These are phyloP conservation scores for Heterodera filipjevi DNA, from an alignment of 2,888 invertebrate species.

Conservation along the genomic window DNA sequence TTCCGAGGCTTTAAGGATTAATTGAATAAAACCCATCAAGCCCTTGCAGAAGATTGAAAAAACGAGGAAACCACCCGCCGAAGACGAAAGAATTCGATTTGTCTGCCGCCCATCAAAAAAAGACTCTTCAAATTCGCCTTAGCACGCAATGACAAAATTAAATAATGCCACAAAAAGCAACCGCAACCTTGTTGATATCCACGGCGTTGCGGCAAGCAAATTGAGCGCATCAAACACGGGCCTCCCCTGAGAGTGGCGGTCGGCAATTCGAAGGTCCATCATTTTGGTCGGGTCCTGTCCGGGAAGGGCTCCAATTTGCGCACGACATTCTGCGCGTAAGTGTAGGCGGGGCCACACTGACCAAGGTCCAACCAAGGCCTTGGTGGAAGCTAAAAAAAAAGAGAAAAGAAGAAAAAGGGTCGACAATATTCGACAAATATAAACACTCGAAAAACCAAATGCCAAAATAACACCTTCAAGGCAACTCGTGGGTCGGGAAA, in stretches of 20 bases:
- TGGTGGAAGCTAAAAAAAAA: conserved; percentile 52
- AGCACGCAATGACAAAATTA: no score
- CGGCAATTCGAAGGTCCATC: neutral
- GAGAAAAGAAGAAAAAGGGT: no score
- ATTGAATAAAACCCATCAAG: no score
- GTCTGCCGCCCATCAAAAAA: no score
- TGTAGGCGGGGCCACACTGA: conserved; percentile 55
- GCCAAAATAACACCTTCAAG: conserved; percentile 51
- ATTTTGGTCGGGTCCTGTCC: conserved; percentile 32
- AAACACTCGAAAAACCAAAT: neutral
- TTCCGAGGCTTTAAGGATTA: no score
- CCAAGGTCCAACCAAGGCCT: conserved; percentile 61
- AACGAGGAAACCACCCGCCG: no score
- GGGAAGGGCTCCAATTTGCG: conserved; percentile 51
- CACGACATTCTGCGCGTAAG: conserved; percentile 40
- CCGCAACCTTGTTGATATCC: no score
- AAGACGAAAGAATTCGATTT: no score
- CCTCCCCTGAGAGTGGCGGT: conserved; percentile 71
- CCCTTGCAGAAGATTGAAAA: no score
- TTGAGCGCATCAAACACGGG: conserved; percentile 89
- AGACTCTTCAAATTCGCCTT: no score
- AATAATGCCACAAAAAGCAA: no score
- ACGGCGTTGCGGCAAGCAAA: conserved; percentile 86
- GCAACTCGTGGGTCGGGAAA: conserved; percentile 53
- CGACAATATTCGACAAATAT: no score